These are phyloP conservation scores for Morelia viridis DNA, from an alignment of 2,797 vertebrate species.

Conservation along the genomic window DNA sequence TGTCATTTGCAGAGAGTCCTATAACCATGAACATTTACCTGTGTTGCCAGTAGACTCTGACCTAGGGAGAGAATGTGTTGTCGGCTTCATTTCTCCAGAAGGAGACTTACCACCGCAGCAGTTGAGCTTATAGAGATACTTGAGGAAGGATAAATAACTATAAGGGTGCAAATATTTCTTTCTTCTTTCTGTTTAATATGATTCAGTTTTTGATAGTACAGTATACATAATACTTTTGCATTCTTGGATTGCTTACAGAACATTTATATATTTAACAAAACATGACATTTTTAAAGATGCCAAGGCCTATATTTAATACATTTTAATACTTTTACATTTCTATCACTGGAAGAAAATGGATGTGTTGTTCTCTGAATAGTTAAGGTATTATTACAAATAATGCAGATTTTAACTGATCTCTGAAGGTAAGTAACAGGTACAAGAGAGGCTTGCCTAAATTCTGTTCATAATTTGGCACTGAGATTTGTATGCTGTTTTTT, in stretches of 20 bases:
- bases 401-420: constrained; percentile 48
- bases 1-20: background rate
- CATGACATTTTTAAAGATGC: constrained; percentile 5
- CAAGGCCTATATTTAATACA: constrained; percentile 22
- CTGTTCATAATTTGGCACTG: constrained; percentile 53
- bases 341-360: constrained; percentile 4
- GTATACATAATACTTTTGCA: background rate
- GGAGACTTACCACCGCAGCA: constrained; percentile 6
- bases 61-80: constrained; percentile 36
- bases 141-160: constrained; percentile 7
- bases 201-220: constrained; percentile 6
- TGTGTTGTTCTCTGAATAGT: constrained; percentile 30
- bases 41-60: background rate
- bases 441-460: constrained; percentile 31
- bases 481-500: constrained; percentile 48
- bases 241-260: constrained; percentile 17
- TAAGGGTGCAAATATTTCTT: constrained; percentile 6
- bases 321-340: constrained; percentile 32
- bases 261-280: background rate
- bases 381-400: constrained; percentile 49
- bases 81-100: constrained; percentile 2
- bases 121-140: background rate
- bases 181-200: constrained; percentile 2
- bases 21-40: background rate
- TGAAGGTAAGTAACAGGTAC: constrained; percentile 60